phyloP scores from a whole-genome alignment of 2,113 vertebrate species.

The Naja naja region DNA sequence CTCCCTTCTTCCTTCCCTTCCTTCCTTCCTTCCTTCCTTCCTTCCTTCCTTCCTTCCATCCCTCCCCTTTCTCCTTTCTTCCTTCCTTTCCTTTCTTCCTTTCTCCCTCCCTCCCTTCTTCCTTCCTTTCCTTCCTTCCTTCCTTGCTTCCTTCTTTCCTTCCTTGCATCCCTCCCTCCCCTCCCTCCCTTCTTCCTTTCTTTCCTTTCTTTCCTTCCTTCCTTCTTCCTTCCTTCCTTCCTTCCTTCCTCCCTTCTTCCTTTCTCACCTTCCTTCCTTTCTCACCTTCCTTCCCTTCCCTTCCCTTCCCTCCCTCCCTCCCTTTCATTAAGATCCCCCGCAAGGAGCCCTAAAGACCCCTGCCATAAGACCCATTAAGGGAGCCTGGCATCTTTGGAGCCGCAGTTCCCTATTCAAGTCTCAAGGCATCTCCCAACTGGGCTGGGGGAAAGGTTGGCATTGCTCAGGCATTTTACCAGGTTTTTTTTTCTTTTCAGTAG shows the following conservation, averaged over 20 bases:
- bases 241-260: accelerated
- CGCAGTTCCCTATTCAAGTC: background rate
- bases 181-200: too few relatives aligned
- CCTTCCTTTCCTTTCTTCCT: too few relatives aligned
- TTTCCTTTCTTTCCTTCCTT: too few relatives aligned
- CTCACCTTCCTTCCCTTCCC: accelerated
- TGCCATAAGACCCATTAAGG: background rate
- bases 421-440: background rate
- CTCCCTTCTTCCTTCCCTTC: too few relatives aligned
- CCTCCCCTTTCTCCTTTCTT: background rate
- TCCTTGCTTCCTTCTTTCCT: too few relatives aligned
- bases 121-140: too few relatives aligned
- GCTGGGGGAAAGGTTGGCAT: background rate
- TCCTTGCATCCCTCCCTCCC: accelerated
- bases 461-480: background rate
- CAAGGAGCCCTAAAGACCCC: background rate
- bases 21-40: background rate
- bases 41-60: too few relatives aligned
- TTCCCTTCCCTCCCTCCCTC: accelerated
- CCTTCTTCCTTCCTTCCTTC: background rate
- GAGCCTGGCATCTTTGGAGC: background rate
- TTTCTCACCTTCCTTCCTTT: too few relatives aligned
- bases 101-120: too few relatives aligned
- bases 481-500: background rate
- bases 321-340: background rate